Conservation (phyloP, 2,888 invertebrate genomes). For the Watsonalla binaria region DNA sequence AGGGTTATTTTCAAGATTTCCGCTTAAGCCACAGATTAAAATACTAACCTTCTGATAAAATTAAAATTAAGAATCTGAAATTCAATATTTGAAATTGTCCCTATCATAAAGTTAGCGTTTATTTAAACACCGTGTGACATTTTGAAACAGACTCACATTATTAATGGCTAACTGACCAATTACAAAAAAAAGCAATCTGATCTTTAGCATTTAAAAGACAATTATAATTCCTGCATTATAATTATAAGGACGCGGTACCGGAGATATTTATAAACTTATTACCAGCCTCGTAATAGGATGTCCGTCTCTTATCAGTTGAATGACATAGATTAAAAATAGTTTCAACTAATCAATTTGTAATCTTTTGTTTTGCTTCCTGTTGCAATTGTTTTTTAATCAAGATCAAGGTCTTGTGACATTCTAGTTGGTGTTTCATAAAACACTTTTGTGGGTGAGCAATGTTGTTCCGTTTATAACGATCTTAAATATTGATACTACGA, state of each 20-base stretch:
- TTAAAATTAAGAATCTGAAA: too few species aligned
- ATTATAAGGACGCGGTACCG: neutral
- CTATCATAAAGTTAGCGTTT: too few species aligned
- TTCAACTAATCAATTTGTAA: conserved; percentile 31
- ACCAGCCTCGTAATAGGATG: neutral
- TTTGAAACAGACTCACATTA: too few species aligned
- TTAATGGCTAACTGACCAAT: too few species aligned
- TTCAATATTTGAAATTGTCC: too few species aligned
- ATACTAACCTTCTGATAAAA: too few species aligned
- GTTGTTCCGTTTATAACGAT: neutral
- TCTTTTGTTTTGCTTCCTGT: conserved; percentile 30
- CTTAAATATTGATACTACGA: too few species aligned
- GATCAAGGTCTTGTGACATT: conserved; percentile 21
- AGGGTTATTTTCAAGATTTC: too few species aligned
- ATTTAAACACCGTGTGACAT: too few species aligned
- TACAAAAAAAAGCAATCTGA: neutral
- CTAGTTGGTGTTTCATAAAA: neutral
- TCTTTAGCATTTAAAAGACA: neutral
- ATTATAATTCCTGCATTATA: neutral
- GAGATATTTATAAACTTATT: neutral
- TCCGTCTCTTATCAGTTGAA: conserved; percentile 6
- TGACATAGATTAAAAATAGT: conserved; percentile 29
- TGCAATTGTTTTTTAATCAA: conserved; percentile 29
- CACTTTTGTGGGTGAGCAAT: neutral
- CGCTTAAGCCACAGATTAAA: too few species aligned